Conservation (phyloP, 2,113 vertebrate genomes). For the Lepisosteus osseus region DNA sequence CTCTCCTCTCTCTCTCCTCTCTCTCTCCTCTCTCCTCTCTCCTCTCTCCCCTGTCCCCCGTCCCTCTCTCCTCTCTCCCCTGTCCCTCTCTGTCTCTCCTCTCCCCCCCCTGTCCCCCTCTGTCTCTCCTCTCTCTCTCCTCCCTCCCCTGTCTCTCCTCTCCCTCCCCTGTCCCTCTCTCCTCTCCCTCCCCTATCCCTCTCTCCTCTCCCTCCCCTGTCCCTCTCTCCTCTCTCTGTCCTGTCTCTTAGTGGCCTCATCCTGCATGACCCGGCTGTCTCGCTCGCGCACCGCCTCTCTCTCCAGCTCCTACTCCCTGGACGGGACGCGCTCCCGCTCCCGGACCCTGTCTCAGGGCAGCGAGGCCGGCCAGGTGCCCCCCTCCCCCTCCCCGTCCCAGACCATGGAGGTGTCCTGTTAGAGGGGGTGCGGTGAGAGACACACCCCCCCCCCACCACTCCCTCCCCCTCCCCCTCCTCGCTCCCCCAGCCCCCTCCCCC, state of each 20-base stretch:
- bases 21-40: background rate
- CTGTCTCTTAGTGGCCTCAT: conserved; percentile 77
- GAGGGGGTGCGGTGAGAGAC: conserved; percentile 32
- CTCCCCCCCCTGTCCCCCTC: background rate
- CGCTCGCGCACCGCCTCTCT: conserved; percentile 87
- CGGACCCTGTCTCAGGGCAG: conserved; percentile 85
- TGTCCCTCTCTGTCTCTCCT: too few relatives aligned
- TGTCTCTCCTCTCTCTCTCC: background rate
- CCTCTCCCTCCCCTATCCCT: background rate
- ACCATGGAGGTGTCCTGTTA: conserved; percentile 89
- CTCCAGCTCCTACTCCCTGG: conserved; percentile 80
- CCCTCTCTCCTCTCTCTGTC: background rate
- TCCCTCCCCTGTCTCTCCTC: background rate
- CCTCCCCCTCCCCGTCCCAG: conserved; percentile 74
- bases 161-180: conserved; percentile 1
- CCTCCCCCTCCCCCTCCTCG: background rate
- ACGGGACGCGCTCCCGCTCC: conserved; percentile 77
- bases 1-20: background rate
- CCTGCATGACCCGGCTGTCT: conserved; percentile 88
- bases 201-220: background rate
- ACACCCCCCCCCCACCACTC: background rate
- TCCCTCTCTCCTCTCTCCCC: too few relatives aligned
- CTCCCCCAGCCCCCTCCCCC: background rate
- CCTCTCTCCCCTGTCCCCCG: background rate
- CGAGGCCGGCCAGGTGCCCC: conserved; percentile 73